Evolutionary conservation across 1,140 invertebrate genomes (phyloP), one percentile per base, ranked within the genome.

Genomic region (Brachionus paranguensis): DNA sequence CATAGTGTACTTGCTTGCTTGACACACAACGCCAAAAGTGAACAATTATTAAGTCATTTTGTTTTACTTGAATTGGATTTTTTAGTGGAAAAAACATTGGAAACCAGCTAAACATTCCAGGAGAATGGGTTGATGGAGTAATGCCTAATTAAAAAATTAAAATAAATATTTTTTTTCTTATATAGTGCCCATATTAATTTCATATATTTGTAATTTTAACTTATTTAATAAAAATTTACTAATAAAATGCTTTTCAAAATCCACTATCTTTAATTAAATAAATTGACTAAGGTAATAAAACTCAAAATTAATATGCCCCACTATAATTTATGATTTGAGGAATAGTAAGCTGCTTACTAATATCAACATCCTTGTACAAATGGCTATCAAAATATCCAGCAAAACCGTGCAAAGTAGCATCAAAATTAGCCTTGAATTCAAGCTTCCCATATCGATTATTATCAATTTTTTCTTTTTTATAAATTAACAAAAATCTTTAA

Each of bases 81-180:
- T 93, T 91, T 20, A 97, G 92, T 33, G 96, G 96, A 88, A 98
- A 97, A 85, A 94, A 94, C 78, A 97, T 95, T 12, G 96, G 96
- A 88, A 98, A 99, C 97, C 97, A 99, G 85, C 95, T 96, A 86
- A 96, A 95, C 95, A 98, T 96, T 87, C 94, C 94, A 3, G 91
- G 91, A 45, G 95, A 95, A 88, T 96, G 94, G 5, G 94, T 95
- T 17, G 92, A 90, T 4, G 96, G 96, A 85, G 94, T 92, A 87
- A 96, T 99, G 88, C 90, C 90, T 90, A 76, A 20, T 72, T 6
- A 24, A 29, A 83, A 45, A n/a, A 53, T 41, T 65, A 37, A 29
- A 45, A 65, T 45, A 78, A 41, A 20, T 45, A 65, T 33, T 29
- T 86, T n/a, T 41, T 83, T 5, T 37, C 33, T 37, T 37, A 7